A percentile compares a stretch with the other conserved stretches of the same genome.
Evolutionary conservation across 1,140 invertebrate genomes (phyloP).

Genomic region (Trichogramma pretiosum): DNA sequence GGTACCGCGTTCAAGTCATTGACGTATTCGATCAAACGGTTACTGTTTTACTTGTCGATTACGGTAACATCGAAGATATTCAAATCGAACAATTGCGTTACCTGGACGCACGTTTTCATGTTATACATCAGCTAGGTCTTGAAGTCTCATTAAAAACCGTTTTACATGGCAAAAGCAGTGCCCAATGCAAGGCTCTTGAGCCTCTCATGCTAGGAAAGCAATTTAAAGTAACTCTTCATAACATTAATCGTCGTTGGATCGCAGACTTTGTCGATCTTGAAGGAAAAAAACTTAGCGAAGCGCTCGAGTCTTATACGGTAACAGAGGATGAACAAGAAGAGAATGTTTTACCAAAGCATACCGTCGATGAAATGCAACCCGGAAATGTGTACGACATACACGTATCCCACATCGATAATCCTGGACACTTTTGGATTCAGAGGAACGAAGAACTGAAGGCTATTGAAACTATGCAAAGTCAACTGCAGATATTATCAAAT

Average conservation of each 20-base stretch:
- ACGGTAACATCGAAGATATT: constrained; percentile 44
- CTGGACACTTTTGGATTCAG: constrained; percentile 36
- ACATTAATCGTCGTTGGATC: constrained; percentile 33
- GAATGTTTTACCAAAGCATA: too few relatives aligned
- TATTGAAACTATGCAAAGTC: constrained; percentile 38
- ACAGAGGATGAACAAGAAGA: constrained; percentile 10
- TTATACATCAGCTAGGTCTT: constrained; percentile 46
- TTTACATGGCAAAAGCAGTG: constrained; percentile 30
- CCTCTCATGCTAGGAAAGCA: constrained; percentile 23
- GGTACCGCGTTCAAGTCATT: constrained; percentile 36
- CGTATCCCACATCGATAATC: constrained; percentile 32
- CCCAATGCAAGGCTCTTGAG: constrained; percentile 29
- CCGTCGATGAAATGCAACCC: constrained; percentile 20
- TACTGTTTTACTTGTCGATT: constrained; percentile 46
- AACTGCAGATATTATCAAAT: constrained; percentile 49
- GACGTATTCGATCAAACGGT: constrained; percentile 6
- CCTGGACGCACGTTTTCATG: constrained; percentile 49
- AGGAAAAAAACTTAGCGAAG: constrained; percentile 31
- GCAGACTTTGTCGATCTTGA: constrained; percentile 28
- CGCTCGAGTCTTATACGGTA: constrained; percentile 8
- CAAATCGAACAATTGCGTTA: constrained; percentile 19
- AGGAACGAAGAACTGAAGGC: constrained; percentile 16
- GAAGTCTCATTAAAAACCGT: constrained; percentile 37
- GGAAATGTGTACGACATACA: constrained; percentile 25
- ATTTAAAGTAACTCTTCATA: constrained; percentile 31